phyloP scores from a whole-genome alignment of 2,113 vertebrate species.

The Pongo abelii region DNA sequence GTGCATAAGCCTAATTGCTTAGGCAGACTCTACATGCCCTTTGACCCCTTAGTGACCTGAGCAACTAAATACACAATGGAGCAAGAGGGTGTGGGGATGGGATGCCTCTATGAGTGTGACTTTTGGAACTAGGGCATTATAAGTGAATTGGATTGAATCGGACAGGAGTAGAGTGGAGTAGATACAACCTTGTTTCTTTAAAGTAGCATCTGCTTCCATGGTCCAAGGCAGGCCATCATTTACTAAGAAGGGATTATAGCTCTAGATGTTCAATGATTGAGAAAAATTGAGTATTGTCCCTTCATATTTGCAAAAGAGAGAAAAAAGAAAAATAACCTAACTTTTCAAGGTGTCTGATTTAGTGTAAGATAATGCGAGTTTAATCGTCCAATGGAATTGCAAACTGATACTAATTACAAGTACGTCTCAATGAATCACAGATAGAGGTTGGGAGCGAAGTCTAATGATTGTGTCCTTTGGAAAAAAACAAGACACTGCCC shows the following conservation, averaged over 20 bases:
- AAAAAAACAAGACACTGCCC: neutral
- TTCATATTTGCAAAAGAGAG: neutral
- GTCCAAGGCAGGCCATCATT: neutral
- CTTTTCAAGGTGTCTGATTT: neutral
- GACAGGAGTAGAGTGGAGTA: neutral
- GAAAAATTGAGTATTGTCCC: neutral
- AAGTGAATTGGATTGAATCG: constrained; percentile 33
- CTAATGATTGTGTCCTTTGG: neutral
- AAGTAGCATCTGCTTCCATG: neutral
- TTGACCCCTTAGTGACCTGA: constrained; percentile 67
- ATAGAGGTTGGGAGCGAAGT: neutral
- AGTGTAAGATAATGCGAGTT: neutral
- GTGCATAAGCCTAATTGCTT: constrained; percentile 76
- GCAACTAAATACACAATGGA: constrained; percentile 58
- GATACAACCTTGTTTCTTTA: constrained; percentile 33
- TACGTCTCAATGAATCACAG: neutral
- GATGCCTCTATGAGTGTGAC: neutral
- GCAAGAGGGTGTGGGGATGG: neutral
- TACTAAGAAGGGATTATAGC: neutral
- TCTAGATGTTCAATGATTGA: neutral
- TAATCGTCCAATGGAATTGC: neutral
- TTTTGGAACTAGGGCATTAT: neutral
- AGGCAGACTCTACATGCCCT: constrained; percentile 65
- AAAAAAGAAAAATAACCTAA: neutral
- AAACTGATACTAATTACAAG: neutral